Conservation (phyloP, 1,140 invertebrate genomes). For the Drosophila insularis region DNA sequence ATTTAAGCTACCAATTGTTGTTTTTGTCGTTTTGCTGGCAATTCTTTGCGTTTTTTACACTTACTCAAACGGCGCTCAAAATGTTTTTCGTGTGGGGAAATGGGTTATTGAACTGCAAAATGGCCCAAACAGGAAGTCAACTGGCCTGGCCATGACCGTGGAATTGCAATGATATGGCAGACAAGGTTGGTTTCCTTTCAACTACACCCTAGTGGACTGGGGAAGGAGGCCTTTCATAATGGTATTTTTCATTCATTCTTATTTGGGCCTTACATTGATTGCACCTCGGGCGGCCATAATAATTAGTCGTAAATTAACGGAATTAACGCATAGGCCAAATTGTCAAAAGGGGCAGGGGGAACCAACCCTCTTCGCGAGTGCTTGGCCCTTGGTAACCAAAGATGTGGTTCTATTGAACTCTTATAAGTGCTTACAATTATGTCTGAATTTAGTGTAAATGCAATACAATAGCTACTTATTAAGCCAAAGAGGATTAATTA, state of each 20-base stretch:
- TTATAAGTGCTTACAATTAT: too few relatives aligned
- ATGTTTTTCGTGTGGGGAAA: conserved; percentile 29
- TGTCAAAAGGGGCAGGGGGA: conserved; percentile 39
- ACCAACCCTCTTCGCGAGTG: too few relatives aligned
- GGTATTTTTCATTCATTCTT: conserved; percentile 30
- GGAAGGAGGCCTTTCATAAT: conserved; percentile 34
- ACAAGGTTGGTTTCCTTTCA: conserved; percentile 18
- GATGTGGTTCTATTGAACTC: too few relatives aligned
- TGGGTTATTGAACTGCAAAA: conserved; percentile 68
- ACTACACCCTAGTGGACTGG: conserved; percentile 30
- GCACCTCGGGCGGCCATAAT: conserved; percentile 73
- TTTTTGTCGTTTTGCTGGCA: conserved; percentile 15
- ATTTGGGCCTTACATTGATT: conserved; percentile 54
- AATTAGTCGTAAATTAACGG: conserved; percentile 76
- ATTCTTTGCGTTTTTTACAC: conserved; percentile 20
- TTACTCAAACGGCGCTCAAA: neutral
- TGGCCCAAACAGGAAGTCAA: conserved; percentile 39
- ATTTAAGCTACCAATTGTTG: conserved; percentile 27
- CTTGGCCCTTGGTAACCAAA: neutral
- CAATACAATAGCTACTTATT: too few relatives aligned
- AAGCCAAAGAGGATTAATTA: too few relatives aligned
- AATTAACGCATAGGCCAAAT: conserved; percentile 72
- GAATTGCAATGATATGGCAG: conserved; percentile 25
- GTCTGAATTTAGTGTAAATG: too few relatives aligned
- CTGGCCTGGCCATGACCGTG: conserved; percentile 35